Evolutionary conservation across 2,888 invertebrate species (phyloP).

Genomic region (Dastarcus helophoroides): DNA sequence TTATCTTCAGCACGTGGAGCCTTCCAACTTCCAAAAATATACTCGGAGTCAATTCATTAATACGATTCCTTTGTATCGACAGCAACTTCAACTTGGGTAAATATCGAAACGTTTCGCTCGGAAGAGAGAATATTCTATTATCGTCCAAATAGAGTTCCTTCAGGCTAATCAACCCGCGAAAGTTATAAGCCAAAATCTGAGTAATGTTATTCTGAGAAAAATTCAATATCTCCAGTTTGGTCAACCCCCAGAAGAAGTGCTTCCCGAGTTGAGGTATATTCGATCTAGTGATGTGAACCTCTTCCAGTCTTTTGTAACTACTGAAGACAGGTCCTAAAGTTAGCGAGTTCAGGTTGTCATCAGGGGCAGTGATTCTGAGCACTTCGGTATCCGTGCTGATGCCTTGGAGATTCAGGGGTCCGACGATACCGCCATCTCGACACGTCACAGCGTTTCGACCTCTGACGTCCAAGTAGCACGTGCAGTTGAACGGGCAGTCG

Average conservation of each 20-base stretch:
- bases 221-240: conserved; percentile 46
- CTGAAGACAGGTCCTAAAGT: conserved; percentile 62
- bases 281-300: conserved; percentile 64
- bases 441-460: conserved; percentile 50
- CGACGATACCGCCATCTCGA: conserved; percentile 48
- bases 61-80: conserved; percentile 56
- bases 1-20: conserved; percentile 56
- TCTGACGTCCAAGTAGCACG: conserved; percentile 44
- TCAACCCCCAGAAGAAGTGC: conserved; percentile 67
- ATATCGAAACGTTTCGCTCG: conserved; percentile 65
- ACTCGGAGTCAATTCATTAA: conserved; percentile 54
- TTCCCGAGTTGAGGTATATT: conserved; percentile 69
- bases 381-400: conserved; percentile 48
- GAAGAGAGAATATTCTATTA: conserved; percentile 65
- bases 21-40: conserved; percentile 58
- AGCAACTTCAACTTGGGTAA: conserved; percentile 53
- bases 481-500: conserved; percentile 54
- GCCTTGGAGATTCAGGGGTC: conserved; percentile 47
- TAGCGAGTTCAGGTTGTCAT: conserved; percentile 47
- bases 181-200: conserved; percentile 59
- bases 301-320: conserved; percentile 45
- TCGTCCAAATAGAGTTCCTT: conserved; percentile 60
- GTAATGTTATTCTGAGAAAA: conserved; percentile 67
- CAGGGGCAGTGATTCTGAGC: conserved; percentile 56
- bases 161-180: conserved; percentile 60